Evolutionary conservation across 37 sponge, comb jelly and placozoan species (phyloP).

Genomic region (Aphrocallistes beatrix): DNA sequence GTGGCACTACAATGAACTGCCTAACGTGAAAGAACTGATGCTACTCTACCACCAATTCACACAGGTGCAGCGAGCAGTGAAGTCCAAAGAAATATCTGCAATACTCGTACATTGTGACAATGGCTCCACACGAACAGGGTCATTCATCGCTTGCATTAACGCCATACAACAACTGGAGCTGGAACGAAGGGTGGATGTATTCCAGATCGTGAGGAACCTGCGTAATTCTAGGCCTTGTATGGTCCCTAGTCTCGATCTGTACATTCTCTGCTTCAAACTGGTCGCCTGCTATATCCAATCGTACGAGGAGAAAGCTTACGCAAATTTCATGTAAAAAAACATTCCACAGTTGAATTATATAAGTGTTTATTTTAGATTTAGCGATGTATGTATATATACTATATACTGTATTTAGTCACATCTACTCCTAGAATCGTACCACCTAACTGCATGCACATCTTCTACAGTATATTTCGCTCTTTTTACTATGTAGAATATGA

Average conservation of each 20-base stretch:
- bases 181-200: neutral
- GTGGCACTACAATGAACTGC: neutral
- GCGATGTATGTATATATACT: too few relatives aligned
- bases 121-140: neutral
- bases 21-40: neutral
- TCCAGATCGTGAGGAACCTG: constrained; percentile 4
- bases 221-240: constrained; percentile 9
- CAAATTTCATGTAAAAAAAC: neutral
- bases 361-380: too few relatives aligned
- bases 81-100: neutral
- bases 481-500: too few relatives aligned
- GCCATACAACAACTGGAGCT: neutral
- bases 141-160: neutral
- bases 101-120: neutral
- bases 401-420: too few relatives aligned
- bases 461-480: too few relatives aligned
- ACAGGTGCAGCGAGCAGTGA: neutral
- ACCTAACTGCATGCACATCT: too few relatives aligned
- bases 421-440: too few relatives aligned
- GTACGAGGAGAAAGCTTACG: constrained; percentile 1
- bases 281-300: neutral
- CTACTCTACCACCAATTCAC: neutral
- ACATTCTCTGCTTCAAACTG: neutral
- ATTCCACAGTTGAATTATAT: too few relatives aligned
- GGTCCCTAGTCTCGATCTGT: neutral